A percentile compares a stretch with the other conserved stretches of the same genome.
These are phyloP conservation scores for Sinosuthora webbiana DNA, from an alignment of 2,113 vertebrate genomes.

Conservation along the genomic window DNA sequence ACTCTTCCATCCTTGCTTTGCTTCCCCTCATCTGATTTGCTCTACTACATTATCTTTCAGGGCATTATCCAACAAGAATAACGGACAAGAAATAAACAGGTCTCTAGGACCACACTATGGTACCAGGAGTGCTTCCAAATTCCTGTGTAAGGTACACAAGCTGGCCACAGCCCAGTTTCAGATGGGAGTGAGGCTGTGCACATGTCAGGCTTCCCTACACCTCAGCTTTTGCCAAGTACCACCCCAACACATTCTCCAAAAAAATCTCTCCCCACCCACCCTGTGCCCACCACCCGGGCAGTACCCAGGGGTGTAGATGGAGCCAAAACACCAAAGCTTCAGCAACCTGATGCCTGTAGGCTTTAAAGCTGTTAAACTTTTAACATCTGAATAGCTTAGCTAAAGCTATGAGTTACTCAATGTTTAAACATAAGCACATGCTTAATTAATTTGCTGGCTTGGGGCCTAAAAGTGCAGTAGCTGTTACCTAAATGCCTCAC, in stretches of 20 bases:
- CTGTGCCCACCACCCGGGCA: neutral
- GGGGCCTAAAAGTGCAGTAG: conserved; percentile 9
- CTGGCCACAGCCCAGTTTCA: neutral
- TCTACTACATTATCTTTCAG: neutral
- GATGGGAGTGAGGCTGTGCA: neutral
- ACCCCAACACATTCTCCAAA: neutral
- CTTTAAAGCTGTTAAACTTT: conserved; percentile 13
- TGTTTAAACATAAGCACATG: conserved; percentile 6
- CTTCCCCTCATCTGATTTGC: neutral
- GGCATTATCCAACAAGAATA: neutral
- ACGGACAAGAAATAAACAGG: neutral
- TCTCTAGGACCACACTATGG: neutral
- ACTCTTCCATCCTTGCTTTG: neutral
- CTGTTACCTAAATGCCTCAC: conserved; percentile 11
- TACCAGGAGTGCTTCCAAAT: conserved; percentile 18
- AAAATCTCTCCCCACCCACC: neutral
- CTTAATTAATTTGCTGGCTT: conserved; percentile 53
- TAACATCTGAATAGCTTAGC: neutral
- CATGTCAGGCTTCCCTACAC: neutral
- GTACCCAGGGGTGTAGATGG: neutral
- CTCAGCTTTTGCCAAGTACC: neutral
- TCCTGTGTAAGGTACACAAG: neutral
- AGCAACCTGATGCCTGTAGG: conserved; percentile 1
- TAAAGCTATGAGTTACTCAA: neutral
- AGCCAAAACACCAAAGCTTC: neutral